A percentile compares a stretch with the other conserved stretches of the same genome.
These are phyloP conservation scores for Apus apus DNA, from an alignment of 2,113 vertebrate genomes.

Conservation along the genomic window DNA sequence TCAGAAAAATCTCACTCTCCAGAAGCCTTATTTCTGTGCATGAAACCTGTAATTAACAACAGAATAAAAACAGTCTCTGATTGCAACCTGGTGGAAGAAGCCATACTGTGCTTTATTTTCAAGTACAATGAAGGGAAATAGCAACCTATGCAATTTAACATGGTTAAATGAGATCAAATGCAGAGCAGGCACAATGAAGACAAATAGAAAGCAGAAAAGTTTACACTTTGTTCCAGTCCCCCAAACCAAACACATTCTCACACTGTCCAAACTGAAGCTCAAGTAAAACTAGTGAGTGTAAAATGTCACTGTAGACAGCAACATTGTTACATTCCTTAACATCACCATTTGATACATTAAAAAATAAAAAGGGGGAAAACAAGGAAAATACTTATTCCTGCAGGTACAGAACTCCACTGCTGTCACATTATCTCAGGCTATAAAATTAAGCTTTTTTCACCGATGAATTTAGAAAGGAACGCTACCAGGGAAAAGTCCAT, in stretches of 20 bases:
- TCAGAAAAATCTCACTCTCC: background rate
- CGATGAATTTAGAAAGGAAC: background rate
- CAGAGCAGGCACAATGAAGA: background rate
- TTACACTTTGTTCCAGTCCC: background rate
- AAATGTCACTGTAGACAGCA: background rate
- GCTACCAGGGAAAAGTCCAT: background rate
- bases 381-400: background rate
- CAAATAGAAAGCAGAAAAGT: background rate
- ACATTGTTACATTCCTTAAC: background rate
- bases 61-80: background rate
- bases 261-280: background rate
- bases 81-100: background rate
- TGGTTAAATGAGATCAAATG: background rate
- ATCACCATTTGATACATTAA: background rate
- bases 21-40: background rate
- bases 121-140: background rate
- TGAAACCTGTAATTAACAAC: conserved; percentile 22
- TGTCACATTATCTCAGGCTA: background rate
- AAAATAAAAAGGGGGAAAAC: background rate
- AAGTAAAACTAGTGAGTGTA: background rate
- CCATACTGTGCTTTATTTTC: background rate
- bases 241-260: background rate
- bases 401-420: background rate
- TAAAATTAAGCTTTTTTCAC: background rate
- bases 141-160: background rate